Evolutionary conservation across 2,888 invertebrate species (phyloP), one percentile per base, ranked within the genome.

Genomic region (Meliscaeva auricollis): DNA sequence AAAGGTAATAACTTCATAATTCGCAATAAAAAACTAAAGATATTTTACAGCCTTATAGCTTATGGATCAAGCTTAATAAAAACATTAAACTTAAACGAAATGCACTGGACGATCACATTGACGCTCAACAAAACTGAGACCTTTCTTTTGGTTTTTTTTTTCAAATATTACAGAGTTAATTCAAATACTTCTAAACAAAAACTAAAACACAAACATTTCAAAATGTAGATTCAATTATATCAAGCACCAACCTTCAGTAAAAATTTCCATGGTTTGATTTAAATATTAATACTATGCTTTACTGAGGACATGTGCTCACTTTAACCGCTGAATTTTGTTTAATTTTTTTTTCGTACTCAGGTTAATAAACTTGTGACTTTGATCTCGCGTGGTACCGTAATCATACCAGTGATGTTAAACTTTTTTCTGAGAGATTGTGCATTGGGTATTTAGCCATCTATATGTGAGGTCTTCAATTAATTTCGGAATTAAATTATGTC

Each of bases 61-160:
- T 41, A 41, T n/a, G 41, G 11, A 41, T 41, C 41, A 41, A 41
- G 41, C 41, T 41, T 13, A 41, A 41, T 41, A 41, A 41, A 41
- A 41, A n/a, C 41, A 41, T 41, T 41, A 41, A 41, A 41, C 41
- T 41, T 41, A 41, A 41, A 41, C 41, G 13, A 41, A 41, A 13
- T 11, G 41, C 41, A 41, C 41, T 1, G 1, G 41, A 41, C 41
- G 41, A 41, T 41, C 41, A 41, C 41, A 41, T 41, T 41, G 41
- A 41, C 41, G 13, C 41, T 13, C 11, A 13, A 41, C n/a, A 41
- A 38, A 41, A 13, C 41, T 41, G 13, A 41, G 41, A 41, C 41
- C 13, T 41, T 41, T 41, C 13, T 41, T 41, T 35, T 13, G 41
- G 41, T 41, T 13, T 41, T 41, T 41, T 41, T 13, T 13, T 3